A percentile compares a stretch with the other conserved stretches of the same genome.
These are phyloP conservation scores for Enchytraeus crypticus DNA, from an alignment of 2,888 invertebrate species.

Conservation along the genomic window DNA sequence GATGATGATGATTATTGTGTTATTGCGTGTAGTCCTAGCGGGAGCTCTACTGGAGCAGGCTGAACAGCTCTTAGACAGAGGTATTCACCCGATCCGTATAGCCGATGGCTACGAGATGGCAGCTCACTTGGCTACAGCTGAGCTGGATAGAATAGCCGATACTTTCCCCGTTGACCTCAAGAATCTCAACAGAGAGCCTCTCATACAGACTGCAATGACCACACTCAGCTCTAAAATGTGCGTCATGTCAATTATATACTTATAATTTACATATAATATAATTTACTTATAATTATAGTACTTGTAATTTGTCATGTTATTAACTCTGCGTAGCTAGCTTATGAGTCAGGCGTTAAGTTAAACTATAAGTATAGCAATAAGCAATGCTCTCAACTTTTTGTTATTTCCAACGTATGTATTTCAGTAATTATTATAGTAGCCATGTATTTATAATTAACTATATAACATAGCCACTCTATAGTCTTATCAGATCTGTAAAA, in stretches of 20 bases:
- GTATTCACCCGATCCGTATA: constrained; percentile 95
- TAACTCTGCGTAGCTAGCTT: too few species aligned
- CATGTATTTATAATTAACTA: too few species aligned
- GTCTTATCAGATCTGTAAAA: too few species aligned
- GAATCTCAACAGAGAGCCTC: constrained; percentile 71
- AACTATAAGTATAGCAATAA: too few species aligned
- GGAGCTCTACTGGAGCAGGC: constrained; percentile 93
- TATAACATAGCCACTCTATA: too few species aligned
- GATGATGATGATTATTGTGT: not conserved
- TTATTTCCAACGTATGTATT: too few species aligned
- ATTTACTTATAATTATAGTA: too few species aligned
- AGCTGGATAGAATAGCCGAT: constrained; percentile 79
- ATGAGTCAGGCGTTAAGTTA: too few species aligned
- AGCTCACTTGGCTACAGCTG: constrained; percentile 73
- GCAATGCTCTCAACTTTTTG: too few species aligned
- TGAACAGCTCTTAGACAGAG: constrained; percentile 79
- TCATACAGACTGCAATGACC: constrained; percentile 92
- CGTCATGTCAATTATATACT: constrained; percentile 30
- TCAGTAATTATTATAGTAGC: too few species aligned
- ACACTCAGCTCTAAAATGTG: constrained; percentile 94
- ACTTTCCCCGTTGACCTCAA: constrained; percentile 75
- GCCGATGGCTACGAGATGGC: constrained; percentile 98
- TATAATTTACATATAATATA: not conserved
- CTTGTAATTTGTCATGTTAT: too few species aligned
- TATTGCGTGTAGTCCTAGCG: constrained; percentile 55